Evolutionary conservation across 1,140 invertebrate species (phyloP).

Genomic region (Kradibia gibbosae): DNA sequence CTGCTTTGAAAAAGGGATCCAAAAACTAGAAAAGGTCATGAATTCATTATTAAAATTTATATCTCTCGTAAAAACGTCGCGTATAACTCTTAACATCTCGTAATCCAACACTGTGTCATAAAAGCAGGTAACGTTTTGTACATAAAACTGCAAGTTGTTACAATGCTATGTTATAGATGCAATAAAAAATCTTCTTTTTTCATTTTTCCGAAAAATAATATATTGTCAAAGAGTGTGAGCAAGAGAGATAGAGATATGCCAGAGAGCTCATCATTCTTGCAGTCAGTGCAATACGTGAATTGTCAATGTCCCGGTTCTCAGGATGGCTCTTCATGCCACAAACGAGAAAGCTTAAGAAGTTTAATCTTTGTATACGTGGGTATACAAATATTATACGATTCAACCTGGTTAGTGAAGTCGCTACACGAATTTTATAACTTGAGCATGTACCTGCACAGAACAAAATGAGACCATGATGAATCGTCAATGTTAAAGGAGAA

Average conservation of each 20-base stretch:
- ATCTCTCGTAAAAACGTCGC: not conserved
- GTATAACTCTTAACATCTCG: not conserved
- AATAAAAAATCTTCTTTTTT: too few species aligned
- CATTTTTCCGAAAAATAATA: too few species aligned
- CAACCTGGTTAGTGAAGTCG: not conserved
- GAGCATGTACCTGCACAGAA: not conserved
- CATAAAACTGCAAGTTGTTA: conserved; percentile 1
- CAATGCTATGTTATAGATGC: not conserved
- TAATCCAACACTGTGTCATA: conserved; percentile 2
- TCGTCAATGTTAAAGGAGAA: not conserved
- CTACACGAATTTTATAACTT: not conserved
- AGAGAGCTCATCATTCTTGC: not conserved
- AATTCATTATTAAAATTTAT: conserved; percentile 1
- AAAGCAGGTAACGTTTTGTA: not conserved
- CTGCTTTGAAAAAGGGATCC: not conserved
- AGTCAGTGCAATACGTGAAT: not conserved
- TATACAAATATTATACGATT: not conserved
- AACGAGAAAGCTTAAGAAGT: not conserved
- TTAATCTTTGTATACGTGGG: not conserved
- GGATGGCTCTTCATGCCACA: not conserved
- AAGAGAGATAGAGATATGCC: not conserved
- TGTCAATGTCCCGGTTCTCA: not conserved
- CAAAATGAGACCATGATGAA: not conserved
- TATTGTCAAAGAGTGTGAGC: not conserved
- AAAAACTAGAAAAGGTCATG: not conserved